phyloP scores from a whole-genome alignment of 2,888 invertebrate species.

The Meiosimyza platycephala region DNA sequence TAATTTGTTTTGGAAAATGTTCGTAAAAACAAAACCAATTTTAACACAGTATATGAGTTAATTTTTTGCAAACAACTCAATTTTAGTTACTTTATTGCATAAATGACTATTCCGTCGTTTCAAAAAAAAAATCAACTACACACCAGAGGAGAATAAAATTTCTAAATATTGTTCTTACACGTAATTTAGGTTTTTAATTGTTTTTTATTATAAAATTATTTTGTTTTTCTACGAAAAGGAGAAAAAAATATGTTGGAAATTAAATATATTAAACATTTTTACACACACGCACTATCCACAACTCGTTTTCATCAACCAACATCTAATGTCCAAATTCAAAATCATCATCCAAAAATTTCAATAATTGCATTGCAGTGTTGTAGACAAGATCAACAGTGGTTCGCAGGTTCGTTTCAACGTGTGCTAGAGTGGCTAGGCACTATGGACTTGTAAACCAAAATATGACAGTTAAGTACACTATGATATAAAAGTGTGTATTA shows the following conservation, averaged over 20 bases:
- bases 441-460: not conserved
- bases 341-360: not conserved
- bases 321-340: not conserved
- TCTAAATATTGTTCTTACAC: no score
- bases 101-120: no score
- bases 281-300: not conserved
- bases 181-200: no score
- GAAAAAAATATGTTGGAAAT: not conserved
- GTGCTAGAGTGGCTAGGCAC: not conserved
- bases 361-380: not conserved
- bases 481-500: not conserved
- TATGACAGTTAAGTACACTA: slow-evolving; percentile 16
- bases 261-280: not conserved
- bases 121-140: no score
- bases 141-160: no score
- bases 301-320: not conserved
- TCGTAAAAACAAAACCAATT: no score
- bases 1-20: no score
- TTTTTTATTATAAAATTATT: no score
- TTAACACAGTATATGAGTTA: no score
- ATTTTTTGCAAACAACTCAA: no score
- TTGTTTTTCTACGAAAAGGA: no score
- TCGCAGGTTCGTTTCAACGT: not conserved
- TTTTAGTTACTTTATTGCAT: no score
- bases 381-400: not conserved